Evolutionary conservation across 2,113 vertebrate species (phyloP).

Genomic region (Gadus chalcogrammus): DNA sequence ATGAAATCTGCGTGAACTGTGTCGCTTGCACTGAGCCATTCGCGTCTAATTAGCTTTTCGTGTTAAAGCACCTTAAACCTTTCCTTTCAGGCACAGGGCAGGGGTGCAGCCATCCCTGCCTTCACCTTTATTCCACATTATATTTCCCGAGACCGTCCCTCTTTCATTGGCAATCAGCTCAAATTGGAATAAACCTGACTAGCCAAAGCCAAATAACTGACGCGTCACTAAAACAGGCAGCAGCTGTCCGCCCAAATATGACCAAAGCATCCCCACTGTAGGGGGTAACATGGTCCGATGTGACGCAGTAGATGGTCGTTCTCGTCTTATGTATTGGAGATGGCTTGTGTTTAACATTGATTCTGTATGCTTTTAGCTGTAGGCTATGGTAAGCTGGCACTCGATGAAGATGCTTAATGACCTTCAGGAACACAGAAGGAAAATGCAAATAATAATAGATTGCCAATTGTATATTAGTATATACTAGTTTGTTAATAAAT

Average conservation of each 20-base stretch:
- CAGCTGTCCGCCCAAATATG: background rate
- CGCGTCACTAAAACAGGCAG: too few relatives aligned
- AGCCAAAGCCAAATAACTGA: too few relatives aligned
- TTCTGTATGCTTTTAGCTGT: too few relatives aligned
- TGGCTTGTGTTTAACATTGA: background rate
- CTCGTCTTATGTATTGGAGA: background rate
- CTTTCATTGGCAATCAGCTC: too few relatives aligned
- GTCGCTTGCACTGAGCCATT: background rate
- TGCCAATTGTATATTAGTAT: background rate
- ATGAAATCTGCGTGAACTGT: slow-evolving; percentile 3
- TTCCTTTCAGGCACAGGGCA: background rate
- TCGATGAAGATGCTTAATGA: slow-evolving; percentile 27
- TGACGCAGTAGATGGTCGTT: too few relatives aligned
- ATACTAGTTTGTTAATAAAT: background rate
- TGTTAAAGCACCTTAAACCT: slow-evolving; percentile 21
- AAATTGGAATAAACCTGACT: too few relatives aligned
- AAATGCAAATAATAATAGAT: background rate
- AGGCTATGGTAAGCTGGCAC: too few relatives aligned
- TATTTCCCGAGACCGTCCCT: too few relatives aligned
- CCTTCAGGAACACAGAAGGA: background rate
- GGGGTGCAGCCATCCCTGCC: background rate
- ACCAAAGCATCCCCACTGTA: too few relatives aligned
- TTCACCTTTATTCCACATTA: background rate
- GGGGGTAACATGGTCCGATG: too few relatives aligned
- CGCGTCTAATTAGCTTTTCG: slow-evolving; percentile 10